A percentile compares a stretch with the other conserved stretches of the same genome.
These are phyloP conservation scores for Enteromius argenteus DNA, from an alignment of 2,797 vertebrate genomes.

Conservation along the genomic window DNA sequence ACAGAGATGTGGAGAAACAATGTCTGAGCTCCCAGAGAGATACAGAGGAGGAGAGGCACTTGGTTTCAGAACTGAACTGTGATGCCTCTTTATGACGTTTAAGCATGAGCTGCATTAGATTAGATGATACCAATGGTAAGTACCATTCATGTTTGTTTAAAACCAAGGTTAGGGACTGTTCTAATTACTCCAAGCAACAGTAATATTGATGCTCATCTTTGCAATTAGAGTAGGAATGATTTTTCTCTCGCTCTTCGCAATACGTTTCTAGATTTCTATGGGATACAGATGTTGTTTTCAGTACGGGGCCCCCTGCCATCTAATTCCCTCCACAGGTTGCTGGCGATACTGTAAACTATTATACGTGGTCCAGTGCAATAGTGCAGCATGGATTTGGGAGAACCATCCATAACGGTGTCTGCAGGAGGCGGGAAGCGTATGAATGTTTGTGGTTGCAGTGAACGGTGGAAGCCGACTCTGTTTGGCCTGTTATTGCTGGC, in stretches of 20 bases:
- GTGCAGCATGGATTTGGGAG: constrained; percentile 80
- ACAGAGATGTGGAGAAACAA: constrained; percentile 58
- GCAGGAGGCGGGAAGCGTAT: constrained; percentile 80
- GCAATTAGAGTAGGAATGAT: constrained; percentile 19
- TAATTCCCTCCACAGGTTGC: constrained; percentile 63
- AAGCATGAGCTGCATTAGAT: constrained; percentile 5
- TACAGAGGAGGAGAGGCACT: background rate
- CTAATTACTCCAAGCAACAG: background rate
- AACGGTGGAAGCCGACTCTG: constrained; percentile 82
- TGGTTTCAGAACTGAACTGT: background rate
- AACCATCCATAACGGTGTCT: constrained; percentile 85
- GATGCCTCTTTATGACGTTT: background rate
- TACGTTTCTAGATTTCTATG: constrained; percentile 58
- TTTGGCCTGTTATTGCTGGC: constrained; percentile 90
- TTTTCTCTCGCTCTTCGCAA: background rate
- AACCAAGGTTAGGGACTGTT: background rate
- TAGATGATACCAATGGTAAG: background rate
- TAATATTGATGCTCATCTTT: background rate
- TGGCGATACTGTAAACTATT: constrained; percentile 80
- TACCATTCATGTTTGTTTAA: constrained; percentile 12
- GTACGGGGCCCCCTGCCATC: constrained; percentile 47
- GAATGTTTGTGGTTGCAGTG: constrained; percentile 83
- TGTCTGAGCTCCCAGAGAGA: constrained; percentile 42
- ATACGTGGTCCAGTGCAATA: constrained; percentile 76
- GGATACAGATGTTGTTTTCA: constrained; percentile 67